Conservation (phyloP, 2,113 vertebrate genomes). For the Tupaia chinensis region DNA sequence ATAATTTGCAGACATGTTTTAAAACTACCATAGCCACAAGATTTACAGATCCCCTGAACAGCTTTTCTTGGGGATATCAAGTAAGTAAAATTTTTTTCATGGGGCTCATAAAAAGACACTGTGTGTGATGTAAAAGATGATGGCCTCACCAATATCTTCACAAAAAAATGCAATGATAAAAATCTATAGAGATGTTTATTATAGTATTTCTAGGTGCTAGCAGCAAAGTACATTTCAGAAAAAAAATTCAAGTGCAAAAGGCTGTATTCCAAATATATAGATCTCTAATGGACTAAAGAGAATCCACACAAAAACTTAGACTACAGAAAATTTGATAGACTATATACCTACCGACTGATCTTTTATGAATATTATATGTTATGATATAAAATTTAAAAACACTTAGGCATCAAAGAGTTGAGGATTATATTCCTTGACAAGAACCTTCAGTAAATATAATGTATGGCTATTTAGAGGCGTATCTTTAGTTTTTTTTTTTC, state of each 20-base stretch:
- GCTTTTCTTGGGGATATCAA: constrained; percentile 60
- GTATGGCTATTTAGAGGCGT: background rate
- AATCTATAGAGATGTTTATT: constrained; percentile 51
- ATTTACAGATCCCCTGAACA: background rate
- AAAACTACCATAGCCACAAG: background rate
- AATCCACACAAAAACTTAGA: constrained; percentile 28
- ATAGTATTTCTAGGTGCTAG: constrained; percentile 12
- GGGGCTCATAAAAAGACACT: constrained; percentile 29
- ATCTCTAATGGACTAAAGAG: background rate
- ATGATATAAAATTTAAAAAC: constrained; percentile 32
- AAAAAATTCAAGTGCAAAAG: background rate
- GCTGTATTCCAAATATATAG: background rate
- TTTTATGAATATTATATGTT: constrained; percentile 44
- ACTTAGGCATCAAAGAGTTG: background rate
- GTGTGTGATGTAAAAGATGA: constrained; percentile 33
- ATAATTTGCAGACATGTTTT: constrained; percentile 49
- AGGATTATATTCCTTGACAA: constrained; percentile 41
- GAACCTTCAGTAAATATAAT: constrained; percentile 33
- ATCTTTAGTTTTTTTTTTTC: background rate
- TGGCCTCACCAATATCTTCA: background rate
- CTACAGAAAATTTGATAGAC: constrained; percentile 48
- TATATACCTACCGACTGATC: background rate
- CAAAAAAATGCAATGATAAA: background rate
- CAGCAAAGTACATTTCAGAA: background rate
- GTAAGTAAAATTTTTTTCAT: constrained; percentile 53